These are phyloP conservation scores for Hypercompe scribonia DNA, from an alignment of 2,888 invertebrate species.

Conservation along the genomic window DNA sequence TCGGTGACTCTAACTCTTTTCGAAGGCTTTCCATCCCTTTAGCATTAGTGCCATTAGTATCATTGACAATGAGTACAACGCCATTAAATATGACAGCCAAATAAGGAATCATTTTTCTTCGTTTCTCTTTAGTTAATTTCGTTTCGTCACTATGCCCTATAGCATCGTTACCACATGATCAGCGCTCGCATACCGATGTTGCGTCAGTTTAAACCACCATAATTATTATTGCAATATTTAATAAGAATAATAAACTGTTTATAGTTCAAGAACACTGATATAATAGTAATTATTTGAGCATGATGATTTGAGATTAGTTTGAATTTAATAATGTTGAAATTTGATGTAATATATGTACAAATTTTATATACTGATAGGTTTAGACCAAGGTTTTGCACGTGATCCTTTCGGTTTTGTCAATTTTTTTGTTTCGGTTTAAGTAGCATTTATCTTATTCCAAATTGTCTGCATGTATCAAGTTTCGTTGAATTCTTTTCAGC, in stretches of 20 bases:
- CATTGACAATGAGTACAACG: neutral
- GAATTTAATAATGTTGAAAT: neutral
- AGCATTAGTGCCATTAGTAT: neutral
- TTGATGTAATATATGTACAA: neutral
- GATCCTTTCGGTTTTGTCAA: too few relatives aligned
- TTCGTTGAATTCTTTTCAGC: too few relatives aligned
- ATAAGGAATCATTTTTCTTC: neutral
- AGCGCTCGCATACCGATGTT: slow-evolving; percentile 24
- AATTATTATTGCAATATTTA: slow-evolving; percentile 39
- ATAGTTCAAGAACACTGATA: slow-evolving; percentile 10
- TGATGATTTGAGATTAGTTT: neutral
- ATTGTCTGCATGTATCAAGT: too few relatives aligned
- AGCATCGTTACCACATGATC: slow-evolving; percentile 35
- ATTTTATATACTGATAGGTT: neutral
- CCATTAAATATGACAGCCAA: neutral
- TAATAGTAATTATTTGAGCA: slow-evolving; percentile 5
- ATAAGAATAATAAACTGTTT: slow-evolving; percentile 24
- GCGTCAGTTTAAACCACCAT: slow-evolving; percentile 39
- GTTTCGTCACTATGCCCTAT: slow-evolving; percentile 30
- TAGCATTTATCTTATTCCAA: too few relatives aligned
- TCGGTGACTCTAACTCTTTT: too few relatives aligned
- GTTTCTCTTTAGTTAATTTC: slow-evolving; percentile 9
- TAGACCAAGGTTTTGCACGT: too few relatives aligned
- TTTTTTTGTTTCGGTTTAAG: too few relatives aligned
- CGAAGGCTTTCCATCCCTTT: too few relatives aligned